These are phyloP conservation scores for Drosophila ironensis DNA, from an alignment of 1,140 invertebrate genomes.

Conservation along the genomic window DNA sequence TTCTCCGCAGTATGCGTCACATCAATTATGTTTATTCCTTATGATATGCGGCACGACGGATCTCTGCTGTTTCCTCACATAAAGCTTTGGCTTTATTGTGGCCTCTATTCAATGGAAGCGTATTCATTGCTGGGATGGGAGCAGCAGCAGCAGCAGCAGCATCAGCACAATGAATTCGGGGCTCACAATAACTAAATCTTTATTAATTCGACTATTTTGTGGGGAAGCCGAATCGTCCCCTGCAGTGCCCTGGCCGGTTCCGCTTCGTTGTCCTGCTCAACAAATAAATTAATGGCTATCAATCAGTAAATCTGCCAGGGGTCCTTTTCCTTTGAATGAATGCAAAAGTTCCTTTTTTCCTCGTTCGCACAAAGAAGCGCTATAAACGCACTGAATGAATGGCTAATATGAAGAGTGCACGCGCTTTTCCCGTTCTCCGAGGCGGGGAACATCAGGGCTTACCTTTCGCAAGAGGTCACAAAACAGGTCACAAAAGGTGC, in stretches of 20 bases:
- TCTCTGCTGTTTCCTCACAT: slow-evolving; percentile 40
- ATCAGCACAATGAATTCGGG: slow-evolving; percentile 27
- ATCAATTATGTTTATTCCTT: slow-evolving; percentile 40
- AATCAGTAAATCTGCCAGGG: slow-evolving; percentile 78
- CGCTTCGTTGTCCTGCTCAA: slow-evolving; percentile 34
- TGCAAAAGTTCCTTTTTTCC: slow-evolving; percentile 54
- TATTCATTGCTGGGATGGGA: slow-evolving; percentile 26
- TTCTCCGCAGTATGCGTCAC: slow-evolving; percentile 1
- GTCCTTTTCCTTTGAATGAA: slow-evolving; percentile 76
- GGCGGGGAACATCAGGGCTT: background rate
- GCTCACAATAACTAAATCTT: slow-evolving; percentile 76
- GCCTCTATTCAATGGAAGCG: slow-evolving; percentile 33
- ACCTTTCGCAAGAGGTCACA: slow-evolving; percentile 10
- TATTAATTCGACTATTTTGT: slow-evolving; percentile 76
- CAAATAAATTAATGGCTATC: slow-evolving; percentile 80
- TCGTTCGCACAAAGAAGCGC: slow-evolving; percentile 61
- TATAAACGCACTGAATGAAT: slow-evolving; percentile 74
- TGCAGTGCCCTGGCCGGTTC: background rate
- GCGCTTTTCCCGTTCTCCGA: background rate
- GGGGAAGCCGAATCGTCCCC: slow-evolving; percentile 6
- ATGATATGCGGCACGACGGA: slow-evolving; percentile 31
- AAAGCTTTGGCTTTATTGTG: slow-evolving; percentile 34
- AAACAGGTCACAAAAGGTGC: background rate
- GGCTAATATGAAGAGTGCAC: slow-evolving; percentile 71
- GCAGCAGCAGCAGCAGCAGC: background rate